Base-by-base conservation (phyloP, 2,113 vertebrate genomes). In the Drymodes brunneopygia region DNA sequence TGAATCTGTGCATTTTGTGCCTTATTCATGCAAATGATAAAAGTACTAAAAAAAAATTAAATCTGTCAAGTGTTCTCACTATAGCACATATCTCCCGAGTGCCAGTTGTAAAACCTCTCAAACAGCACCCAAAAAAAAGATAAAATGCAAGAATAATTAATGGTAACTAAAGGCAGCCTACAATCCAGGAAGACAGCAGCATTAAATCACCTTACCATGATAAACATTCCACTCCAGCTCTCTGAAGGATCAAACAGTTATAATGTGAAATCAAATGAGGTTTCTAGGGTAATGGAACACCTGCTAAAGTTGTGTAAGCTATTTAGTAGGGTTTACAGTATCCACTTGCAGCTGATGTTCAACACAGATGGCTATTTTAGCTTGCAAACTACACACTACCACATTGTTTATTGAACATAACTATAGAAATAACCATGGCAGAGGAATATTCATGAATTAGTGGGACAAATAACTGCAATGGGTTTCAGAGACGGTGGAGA, bases 1-100 rank as follows among this genome's bases (percentile, higher is more conserved):
- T 98, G 98, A 98, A 99, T 99, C 98, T 99, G 99, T 99, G 99
- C 99, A 99, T 99, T 98, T 98, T 99, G 99, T 99, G 99, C 99
- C 99, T 99, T 99, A 99, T 99, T 98, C 98, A 99, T 96, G 97
- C 98, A 98, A 98, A 98, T 98, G 96, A 98, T 98, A 97, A 96
- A 98, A 98, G 97, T 98, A 98, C 97, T 98, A 98, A 97, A 92
- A 91, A 81, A 70, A 66, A 81, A 71, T 67, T 81, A 81, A 86
- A 86, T 91, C 95, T 94, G 98, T 98, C 97, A 97, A 97, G 98
- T 99, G 97, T 98, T 98, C 98, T 97, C 98, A 96, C 83, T 96
- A 92, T 73, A 98, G 98, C 97, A 98, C 97, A 97, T 96, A 93
- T 95, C 97, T 98, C 94, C 96, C 2, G 89, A 97, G 95, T 97